Conservation (phyloP, 1,140 invertebrate species). For the Nomia melanderi region DNA sequence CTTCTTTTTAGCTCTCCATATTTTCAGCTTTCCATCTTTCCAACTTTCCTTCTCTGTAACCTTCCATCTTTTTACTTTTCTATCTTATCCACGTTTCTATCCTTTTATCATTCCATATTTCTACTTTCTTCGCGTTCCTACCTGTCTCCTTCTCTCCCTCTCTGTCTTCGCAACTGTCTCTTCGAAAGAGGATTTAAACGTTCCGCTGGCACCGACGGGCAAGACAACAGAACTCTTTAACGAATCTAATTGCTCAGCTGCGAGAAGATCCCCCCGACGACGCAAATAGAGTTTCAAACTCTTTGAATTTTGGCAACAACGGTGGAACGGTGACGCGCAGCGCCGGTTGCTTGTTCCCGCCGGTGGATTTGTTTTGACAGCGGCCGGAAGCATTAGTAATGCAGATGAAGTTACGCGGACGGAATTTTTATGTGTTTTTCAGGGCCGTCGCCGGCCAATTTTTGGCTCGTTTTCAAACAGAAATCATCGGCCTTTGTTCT, state of each 20-base stretch:
- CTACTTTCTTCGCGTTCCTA: too few species aligned
- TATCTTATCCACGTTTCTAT: too few species aligned
- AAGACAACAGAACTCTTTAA: neutral
- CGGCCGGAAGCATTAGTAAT: constrained; percentile 32
- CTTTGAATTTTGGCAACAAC: neutral
- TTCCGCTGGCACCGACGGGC: neutral
- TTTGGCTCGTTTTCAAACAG: constrained; percentile 35
- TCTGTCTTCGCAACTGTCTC: too few species aligned
- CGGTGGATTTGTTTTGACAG: constrained; percentile 35
- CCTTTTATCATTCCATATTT: too few species aligned
- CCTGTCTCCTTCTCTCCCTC: too few species aligned
- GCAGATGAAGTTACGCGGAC: constrained; percentile 42
- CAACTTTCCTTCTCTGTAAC: too few species aligned
- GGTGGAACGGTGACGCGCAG: too few species aligned
- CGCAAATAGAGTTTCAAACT: neutral
- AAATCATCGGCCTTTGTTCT: neutral
- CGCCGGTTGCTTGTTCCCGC: too few species aligned
- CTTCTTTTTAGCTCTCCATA: too few species aligned
- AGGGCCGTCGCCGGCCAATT: neutral
- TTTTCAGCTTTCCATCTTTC: too few species aligned
- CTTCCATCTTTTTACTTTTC: too few species aligned
- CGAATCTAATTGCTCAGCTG: neutral
- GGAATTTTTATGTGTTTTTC: constrained; percentile 32
- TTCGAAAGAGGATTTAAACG: too few species aligned
- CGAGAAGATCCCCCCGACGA: neutral